These are phyloP conservation scores for Rosalia funebris DNA, from an alignment of 2,888 invertebrate species.

Conservation along the genomic window DNA sequence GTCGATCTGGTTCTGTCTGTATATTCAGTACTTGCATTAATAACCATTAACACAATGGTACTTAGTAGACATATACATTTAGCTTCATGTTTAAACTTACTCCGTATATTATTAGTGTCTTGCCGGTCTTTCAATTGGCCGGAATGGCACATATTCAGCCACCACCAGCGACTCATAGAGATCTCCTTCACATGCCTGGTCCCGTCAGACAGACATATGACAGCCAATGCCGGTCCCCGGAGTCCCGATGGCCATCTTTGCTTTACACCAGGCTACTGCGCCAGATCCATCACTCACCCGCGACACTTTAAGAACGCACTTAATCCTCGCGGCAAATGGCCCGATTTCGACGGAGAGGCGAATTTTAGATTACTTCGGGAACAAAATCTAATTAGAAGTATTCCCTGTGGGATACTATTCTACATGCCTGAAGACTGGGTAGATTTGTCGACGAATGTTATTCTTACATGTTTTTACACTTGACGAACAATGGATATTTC, in stretches of 20 bases:
- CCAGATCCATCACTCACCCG: slow-evolving; percentile 28
- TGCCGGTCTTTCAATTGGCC: slow-evolving; percentile 59
- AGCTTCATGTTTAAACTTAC: slow-evolving; percentile 14
- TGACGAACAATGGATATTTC: too few species aligned
- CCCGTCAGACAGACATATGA: slow-evolving; percentile 22
- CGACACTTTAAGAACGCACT: slow-evolving; percentile 18
- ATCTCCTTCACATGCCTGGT: slow-evolving; percentile 31
- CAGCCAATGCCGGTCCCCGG: slow-evolving; percentile 12
- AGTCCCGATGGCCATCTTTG: slow-evolving; percentile 7
- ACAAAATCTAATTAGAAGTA: slow-evolving; percentile 16
- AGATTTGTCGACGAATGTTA: too few species aligned
- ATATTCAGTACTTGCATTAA: too few species aligned
- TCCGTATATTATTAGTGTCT: slow-evolving; percentile 15
- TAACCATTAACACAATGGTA: too few species aligned
- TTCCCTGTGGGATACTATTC: background rate
- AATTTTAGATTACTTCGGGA: slow-evolving; percentile 19
- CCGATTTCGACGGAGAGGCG: slow-evolving; percentile 13
- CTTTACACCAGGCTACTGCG: slow-evolving; percentile 2
- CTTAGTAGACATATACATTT: too few species aligned
- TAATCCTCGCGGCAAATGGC: slow-evolving; percentile 22
- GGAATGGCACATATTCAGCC: slow-evolving; percentile 72
- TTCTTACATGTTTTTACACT: too few species aligned
- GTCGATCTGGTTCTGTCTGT: too few species aligned
- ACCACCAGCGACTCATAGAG: slow-evolving; percentile 73
- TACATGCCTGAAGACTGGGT: too few species aligned